Percentiles rank a stretch among this genome's conserved stretches.
phyloP scores from a whole-genome alignment of 2,888 invertebrate genomes.

The Petrophora chlorosata region DNA sequence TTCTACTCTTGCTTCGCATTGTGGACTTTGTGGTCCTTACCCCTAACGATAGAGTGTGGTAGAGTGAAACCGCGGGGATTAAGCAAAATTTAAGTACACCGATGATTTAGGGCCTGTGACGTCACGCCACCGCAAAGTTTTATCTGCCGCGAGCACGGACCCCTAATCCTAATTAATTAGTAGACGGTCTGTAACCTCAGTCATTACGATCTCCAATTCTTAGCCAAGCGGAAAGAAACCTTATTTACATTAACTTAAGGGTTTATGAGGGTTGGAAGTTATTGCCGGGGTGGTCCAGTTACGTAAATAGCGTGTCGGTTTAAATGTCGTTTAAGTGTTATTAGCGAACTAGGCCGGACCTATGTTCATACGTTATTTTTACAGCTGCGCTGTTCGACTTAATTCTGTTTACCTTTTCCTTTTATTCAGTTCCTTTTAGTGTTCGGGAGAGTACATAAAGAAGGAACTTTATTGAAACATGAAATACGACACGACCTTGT shows the following conservation, averaged over 20 bases:
- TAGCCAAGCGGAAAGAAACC: constrained; percentile 24
- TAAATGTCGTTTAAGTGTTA: constrained; percentile 39
- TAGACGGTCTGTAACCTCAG: constrained; percentile 62
- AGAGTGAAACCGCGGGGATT: constrained; percentile 52
- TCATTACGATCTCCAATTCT: constrained; percentile 55
- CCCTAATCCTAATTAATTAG: constrained; percentile 79
- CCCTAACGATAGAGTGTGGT: constrained; percentile 53
- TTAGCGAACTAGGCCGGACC: constrained; percentile 34
- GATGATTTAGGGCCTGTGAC: constrained; percentile 41
- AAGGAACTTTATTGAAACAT: no score
- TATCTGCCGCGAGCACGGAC: constrained; percentile 64
- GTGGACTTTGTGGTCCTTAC: constrained; percentile 13
- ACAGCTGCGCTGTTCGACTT: constrained; percentile 25
- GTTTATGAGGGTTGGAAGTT: not conserved
- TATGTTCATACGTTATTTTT: constrained; percentile 36
- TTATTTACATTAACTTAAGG: constrained; percentile 10
- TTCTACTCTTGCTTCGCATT: not conserved
- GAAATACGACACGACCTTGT: no score
- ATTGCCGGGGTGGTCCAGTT: constrained; percentile 17
- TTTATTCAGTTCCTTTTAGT: constrained; percentile 18
- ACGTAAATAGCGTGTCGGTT: constrained; percentile 34
- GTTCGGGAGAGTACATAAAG: not conserved
- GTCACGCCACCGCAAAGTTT: constrained; percentile 61
- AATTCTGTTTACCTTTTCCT: constrained; percentile 29
- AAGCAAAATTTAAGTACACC: constrained; percentile 62